These are phyloP conservation scores for Hippoglossus hippoglossus DNA, from an alignment of 2,797 vertebrate species.

Conservation along the genomic window DNA sequence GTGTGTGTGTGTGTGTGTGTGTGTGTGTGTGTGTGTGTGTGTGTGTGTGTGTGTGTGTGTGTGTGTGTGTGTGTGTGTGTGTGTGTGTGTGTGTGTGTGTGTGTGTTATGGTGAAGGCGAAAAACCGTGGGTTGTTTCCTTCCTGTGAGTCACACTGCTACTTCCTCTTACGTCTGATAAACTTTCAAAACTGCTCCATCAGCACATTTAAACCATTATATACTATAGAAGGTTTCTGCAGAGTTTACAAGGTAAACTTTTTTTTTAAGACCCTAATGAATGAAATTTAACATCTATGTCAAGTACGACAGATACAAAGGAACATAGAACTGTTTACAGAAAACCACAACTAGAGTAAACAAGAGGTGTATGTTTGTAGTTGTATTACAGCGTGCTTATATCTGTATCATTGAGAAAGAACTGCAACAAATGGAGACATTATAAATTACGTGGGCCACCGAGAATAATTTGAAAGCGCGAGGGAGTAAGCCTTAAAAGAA, in stretches of 20 bases:
- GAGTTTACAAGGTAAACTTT: too few relatives aligned
- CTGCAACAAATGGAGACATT: too few relatives aligned
- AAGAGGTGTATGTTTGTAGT: too few relatives aligned
- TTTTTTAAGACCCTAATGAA: too few relatives aligned
- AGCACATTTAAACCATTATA: neutral
- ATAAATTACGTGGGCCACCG: too few relatives aligned
- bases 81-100: neutral
- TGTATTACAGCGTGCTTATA: too few relatives aligned
- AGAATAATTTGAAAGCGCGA: too few relatives aligned
- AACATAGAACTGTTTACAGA: neutral
- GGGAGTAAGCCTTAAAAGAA: too few relatives aligned
- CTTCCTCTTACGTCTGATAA: slow-evolving; percentile 52
- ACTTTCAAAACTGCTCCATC: slow-evolving; percentile 5
- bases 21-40: neutral
- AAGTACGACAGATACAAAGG: too few relatives aligned
- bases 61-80: neutral
- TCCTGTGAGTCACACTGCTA: slow-evolving; percentile 57
- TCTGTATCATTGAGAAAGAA: too few relatives aligned
- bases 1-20: neutral
- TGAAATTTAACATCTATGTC: too few relatives aligned
- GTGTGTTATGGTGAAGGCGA: slow-evolving; percentile 47
- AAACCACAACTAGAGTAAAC: too few relatives aligned
- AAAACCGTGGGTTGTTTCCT: slow-evolving; percentile 67
- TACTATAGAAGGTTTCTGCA: neutral
- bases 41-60: neutral